phyloP scores from a whole-genome alignment of 2,888 invertebrate genomes.

The Gastrophysa polygoni region DNA sequence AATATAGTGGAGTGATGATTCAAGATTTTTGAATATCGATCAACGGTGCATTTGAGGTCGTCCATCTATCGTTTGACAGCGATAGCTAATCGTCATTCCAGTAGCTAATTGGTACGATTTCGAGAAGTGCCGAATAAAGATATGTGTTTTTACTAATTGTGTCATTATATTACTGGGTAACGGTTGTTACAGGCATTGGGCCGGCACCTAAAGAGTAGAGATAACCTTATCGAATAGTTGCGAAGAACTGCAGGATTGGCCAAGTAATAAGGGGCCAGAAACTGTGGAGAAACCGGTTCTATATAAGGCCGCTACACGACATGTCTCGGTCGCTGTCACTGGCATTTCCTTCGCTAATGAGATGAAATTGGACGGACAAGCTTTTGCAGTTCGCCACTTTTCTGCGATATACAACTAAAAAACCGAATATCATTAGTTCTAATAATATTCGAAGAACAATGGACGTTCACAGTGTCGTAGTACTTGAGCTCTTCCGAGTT shows the following conservation, averaged over 20 bases:
- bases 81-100: constrained; percentile 28
- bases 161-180: constrained; percentile 52
- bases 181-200: constrained; percentile 50
- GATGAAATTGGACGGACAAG: constrained; percentile 60
- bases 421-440: constrained; percentile 48
- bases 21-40: too few relatives aligned
- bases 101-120: constrained; percentile 37
- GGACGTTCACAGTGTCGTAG: constrained; percentile 32
- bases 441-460: constrained; percentile 50
- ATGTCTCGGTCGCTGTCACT: constrained; percentile 56
- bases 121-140: constrained; percentile 34
- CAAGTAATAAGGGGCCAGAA: constrained; percentile 49
- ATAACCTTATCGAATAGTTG: constrained; percentile 57
- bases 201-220: constrained; percentile 52
- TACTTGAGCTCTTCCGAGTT: too few relatives aligned
- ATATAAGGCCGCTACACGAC: constrained; percentile 57
- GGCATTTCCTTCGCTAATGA: constrained; percentile 60
- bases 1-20: too few relatives aligned
- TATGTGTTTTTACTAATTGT: constrained; percentile 49
- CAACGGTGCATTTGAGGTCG: background rate
- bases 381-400: constrained; percentile 50
- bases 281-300: constrained; percentile 52
- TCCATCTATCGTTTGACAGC: background rate
- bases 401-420: constrained; percentile 42
- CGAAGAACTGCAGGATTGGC: constrained; percentile 53